Evolutionary conservation across 2,113 vertebrate species (phyloP).

Genomic region (Poicephalus meyeri): DNA sequence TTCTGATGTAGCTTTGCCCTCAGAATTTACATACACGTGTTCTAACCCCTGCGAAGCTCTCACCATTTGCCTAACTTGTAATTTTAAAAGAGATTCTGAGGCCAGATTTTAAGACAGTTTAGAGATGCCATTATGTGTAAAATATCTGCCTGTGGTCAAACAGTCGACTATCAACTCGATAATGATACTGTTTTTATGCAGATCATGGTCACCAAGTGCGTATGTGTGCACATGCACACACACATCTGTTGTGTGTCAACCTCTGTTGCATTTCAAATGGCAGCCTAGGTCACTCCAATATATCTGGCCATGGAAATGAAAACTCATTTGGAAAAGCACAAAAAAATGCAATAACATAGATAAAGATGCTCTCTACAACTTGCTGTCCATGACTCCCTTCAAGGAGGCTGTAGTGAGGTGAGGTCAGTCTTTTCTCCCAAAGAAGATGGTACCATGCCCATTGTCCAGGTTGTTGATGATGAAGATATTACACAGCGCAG

Average conservation of each 20-base stretch:
- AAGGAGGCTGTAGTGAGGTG: background rate
- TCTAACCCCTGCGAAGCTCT: background rate
- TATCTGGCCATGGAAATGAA: background rate
- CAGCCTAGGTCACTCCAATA: background rate
- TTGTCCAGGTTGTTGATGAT: background rate
- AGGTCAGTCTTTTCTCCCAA: background rate
- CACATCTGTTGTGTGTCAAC: background rate
- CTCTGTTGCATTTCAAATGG: background rate
- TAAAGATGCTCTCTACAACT: background rate
- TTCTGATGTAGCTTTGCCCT: background rate
- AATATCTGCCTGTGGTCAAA: background rate
- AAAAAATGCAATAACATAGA: background rate
- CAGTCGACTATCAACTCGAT: background rate
- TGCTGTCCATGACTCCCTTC: background rate
- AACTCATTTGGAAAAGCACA: background rate
- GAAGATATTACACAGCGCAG: background rate
- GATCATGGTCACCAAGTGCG: background rate
- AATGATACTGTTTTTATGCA: background rate
- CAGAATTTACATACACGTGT: background rate
- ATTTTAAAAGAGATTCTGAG: background rate
- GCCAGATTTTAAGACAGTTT: background rate
- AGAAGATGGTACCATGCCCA: background rate
- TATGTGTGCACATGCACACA: rapidly evolving
- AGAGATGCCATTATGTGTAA: background rate
- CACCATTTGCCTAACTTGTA: background rate